These are phyloP conservation scores for Dryobates pubescens DNA, from an alignment of 2,797 vertebrate species.

Conservation along the genomic window DNA sequence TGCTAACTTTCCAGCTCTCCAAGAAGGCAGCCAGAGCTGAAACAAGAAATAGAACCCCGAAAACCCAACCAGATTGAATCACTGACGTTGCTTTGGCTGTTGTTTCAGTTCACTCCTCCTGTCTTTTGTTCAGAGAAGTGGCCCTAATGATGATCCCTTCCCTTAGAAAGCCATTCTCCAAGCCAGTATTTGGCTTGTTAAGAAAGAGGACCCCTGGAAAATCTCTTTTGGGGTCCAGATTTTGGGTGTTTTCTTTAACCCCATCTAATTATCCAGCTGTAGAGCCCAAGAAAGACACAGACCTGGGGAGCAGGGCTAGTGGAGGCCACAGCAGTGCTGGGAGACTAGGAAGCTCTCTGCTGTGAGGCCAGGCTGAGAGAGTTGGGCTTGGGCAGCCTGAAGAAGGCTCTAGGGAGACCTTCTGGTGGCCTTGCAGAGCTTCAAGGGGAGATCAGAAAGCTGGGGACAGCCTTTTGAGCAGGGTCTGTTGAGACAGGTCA, in stretches of 20 bases:
- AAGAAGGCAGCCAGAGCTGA: neutral
- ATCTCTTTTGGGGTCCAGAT: neutral
- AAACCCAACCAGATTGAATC: neutral
- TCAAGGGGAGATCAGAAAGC: no score
- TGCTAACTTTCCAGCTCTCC: neutral
- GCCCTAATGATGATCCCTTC: neutral
- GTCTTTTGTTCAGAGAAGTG: accelerated
- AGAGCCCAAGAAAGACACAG: no score
- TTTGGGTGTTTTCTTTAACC: neutral
- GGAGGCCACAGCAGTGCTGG: no score
- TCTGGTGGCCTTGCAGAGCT: no score
- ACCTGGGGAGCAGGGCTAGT: no score
- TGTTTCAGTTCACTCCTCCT: no score
- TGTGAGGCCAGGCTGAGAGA: no score
- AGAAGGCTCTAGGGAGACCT: no score
- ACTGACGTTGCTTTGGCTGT: neutral
- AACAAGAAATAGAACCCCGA: neutral
- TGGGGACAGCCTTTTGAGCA: no score
- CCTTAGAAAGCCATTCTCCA: neutral
- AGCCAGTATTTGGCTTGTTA: neutral
- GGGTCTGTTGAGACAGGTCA: no score
- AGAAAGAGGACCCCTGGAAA: neutral
- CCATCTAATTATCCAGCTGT: neutral
- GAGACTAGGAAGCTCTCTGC: no score
- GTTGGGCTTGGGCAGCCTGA: no score